A percentile compares a stretch with the other conserved stretches of the same genome.
Evolutionary conservation across 2,888 invertebrate genomes (phyloP).

Genomic region (Troides helena): DNA sequence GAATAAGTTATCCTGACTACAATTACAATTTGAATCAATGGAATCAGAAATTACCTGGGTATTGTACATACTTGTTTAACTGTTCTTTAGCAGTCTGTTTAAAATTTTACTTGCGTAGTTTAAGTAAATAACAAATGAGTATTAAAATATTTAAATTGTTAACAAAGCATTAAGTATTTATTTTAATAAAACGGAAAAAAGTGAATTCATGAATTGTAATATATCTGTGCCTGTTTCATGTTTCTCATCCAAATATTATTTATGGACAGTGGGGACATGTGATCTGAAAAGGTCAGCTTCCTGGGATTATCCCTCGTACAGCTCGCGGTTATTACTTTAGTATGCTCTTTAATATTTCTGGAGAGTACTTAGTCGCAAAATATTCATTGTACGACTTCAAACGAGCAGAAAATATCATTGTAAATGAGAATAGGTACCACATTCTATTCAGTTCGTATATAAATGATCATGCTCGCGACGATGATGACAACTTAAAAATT

Average conservation of each 20-base stretch:
- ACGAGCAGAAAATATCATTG: too few relatives aligned
- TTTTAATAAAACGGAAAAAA: background rate
- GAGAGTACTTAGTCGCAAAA: background rate
- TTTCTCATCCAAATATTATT: background rate
- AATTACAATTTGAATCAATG: background rate
- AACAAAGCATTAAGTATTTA: background rate
- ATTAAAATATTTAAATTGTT: background rate
- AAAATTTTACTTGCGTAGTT: too few relatives aligned
- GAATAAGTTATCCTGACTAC: slow-evolving; percentile 16
- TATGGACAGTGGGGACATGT: background rate
- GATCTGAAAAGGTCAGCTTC: background rate
- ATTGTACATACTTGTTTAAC: background rate
- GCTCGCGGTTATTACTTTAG: background rate
- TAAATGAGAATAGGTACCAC: too few relatives aligned
- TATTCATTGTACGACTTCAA: background rate
- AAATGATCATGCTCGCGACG: too few relatives aligned
- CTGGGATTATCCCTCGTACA: slow-evolving; percentile 1
- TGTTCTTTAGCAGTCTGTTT: too few relatives aligned
- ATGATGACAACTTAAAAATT: too few relatives aligned
- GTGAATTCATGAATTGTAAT: background rate
- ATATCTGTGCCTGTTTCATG: background rate
- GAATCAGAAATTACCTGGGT: background rate
- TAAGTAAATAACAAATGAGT: too few relatives aligned
- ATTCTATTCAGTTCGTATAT: too few relatives aligned
- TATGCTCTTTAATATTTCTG: background rate